Evolutionary conservation across 2,797 vertebrate species (phyloP).

Genomic region (Siniperca undulata): DNA sequence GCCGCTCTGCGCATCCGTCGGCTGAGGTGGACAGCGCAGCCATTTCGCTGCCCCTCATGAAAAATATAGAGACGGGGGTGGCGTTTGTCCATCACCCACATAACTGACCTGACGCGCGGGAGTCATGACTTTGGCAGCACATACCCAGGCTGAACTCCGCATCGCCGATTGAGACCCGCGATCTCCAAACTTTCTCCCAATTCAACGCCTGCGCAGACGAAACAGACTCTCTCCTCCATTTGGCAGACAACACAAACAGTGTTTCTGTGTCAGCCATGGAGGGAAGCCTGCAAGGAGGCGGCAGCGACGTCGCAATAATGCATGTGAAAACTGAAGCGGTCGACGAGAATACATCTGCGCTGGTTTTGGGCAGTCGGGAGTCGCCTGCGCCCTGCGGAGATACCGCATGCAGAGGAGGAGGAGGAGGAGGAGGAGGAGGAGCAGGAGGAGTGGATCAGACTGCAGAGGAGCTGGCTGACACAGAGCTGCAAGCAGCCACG

Average conservation of each 20-base stretch:
- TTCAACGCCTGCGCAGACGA: slow-evolving; percentile 74
- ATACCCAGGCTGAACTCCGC: slow-evolving; percentile 18
- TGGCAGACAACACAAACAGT: not conserved
- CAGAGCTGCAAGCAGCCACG: slow-evolving; percentile 63
- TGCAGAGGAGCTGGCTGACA: slow-evolving; percentile 70
- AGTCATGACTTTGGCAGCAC: slow-evolving; percentile 20
- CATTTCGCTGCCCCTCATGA: slow-evolving; percentile 74
- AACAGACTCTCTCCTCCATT: not conserved
- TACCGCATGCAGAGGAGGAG: slow-evolving; percentile 69
- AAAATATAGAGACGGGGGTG: not conserved
- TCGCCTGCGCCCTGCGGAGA: slow-evolving; percentile 78
- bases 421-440: slow-evolving; percentile 43
- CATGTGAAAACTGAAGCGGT: slow-evolving; percentile 74
- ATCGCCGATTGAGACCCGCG: slow-evolving; percentile 37
- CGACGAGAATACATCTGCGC: slow-evolving; percentile 73
- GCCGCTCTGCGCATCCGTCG: slow-evolving; percentile 85
- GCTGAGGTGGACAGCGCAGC: slow-evolving; percentile 78
- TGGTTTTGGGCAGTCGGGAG: slow-evolving; percentile 69
- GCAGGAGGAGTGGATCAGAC: slow-evolving; percentile 60
- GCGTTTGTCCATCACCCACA: slow-evolving; percentile 16
- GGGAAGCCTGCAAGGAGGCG: slow-evolving; percentile 40
- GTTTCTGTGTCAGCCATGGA: slow-evolving; percentile 63
- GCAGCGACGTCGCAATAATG: slow-evolving; percentile 50
- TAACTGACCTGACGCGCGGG: not conserved
- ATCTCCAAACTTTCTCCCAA: slow-evolving; percentile 70